Conservation (phyloP, 1,140 invertebrate genomes). For the Thaumetopoea pityocampa region DNA sequence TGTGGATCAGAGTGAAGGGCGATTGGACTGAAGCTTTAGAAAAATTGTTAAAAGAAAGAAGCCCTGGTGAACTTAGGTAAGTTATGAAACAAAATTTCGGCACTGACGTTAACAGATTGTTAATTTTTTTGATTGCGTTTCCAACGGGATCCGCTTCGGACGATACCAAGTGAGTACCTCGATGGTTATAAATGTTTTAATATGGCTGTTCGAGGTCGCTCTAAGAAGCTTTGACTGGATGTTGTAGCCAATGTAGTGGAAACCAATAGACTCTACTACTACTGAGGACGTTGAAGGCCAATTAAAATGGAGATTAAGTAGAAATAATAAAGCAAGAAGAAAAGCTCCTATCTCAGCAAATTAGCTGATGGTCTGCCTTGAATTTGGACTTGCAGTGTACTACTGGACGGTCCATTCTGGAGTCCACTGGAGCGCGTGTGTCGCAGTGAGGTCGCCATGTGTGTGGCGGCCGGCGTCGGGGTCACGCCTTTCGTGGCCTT, state of each 20-base stretch:
- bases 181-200: too few relatives aligned
- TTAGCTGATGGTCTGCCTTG: not conserved
- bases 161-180: too few relatives aligned
- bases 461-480: slow-evolving; percentile 66
- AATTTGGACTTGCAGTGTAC: slow-evolving; percentile 39
- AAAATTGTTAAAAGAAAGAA: slow-evolving; percentile 37
- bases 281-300: too few relatives aligned
- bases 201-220: too few relatives aligned
- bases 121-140: too few relatives aligned
- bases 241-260: too few relatives aligned
- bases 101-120: not conserved
- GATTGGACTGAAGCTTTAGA: slow-evolving; percentile 64
- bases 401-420: slow-evolving; percentile 63
- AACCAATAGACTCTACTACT: too few relatives aligned
- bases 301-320: too few relatives aligned
- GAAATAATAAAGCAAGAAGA: too few relatives aligned
- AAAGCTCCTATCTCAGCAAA: not conserved
- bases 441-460: slow-evolving; percentile 41
- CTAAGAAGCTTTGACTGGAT: too few relatives aligned
- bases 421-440: slow-evolving; percentile 56
- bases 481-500: slow-evolving; percentile 62
- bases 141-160: too few relatives aligned
- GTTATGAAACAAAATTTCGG: not conserved
- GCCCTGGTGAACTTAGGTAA: slow-evolving; percentile 42
- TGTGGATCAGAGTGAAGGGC: slow-evolving; percentile 62